phyloP scores from a whole-genome alignment of 2,888 invertebrate genomes.

The Unio pictorum region DNA sequence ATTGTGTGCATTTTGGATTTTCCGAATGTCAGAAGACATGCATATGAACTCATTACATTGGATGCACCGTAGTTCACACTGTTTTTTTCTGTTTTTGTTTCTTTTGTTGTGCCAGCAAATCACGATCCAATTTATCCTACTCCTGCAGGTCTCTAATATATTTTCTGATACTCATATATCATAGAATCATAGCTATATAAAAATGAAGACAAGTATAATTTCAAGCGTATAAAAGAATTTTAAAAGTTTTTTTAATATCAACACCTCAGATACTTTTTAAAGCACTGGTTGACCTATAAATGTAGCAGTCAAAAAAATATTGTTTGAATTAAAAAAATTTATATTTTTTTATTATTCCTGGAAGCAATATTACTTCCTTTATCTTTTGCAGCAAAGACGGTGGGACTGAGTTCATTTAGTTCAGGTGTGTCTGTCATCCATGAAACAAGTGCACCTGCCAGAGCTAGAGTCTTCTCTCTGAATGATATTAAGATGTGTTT shows the following conservation, averaged over 20 bases:
- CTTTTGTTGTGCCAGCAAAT: slow-evolving; percentile 3
- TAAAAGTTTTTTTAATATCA: too few species aligned
- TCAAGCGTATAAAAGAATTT: too few species aligned
- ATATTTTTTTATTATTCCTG: too few species aligned
- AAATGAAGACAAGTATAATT: too few species aligned
- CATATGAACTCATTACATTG: slow-evolving; percentile 49
- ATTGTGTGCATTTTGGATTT: slow-evolving; percentile 44
- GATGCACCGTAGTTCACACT: slow-evolving; percentile 42
- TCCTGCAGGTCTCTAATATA: slow-evolving; percentile 29
- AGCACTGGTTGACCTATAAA: too few species aligned
- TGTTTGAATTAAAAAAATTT: too few species aligned
- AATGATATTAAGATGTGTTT: too few species aligned
- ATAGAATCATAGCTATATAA: too few species aligned
- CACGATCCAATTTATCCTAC: slow-evolving; percentile 25
- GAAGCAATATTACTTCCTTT: slow-evolving; percentile 13
- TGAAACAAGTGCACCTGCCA: slow-evolving; percentile 40
- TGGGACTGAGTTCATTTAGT: slow-evolving; percentile 29
- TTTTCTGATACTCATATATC: slow-evolving; percentile 19
- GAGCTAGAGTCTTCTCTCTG: slow-evolving; percentile 52
- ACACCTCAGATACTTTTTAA: too few species aligned
- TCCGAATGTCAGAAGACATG: slow-evolving; percentile 42
- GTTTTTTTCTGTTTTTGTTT: slow-evolving; percentile 4
- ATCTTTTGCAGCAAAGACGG: slow-evolving; percentile 15
- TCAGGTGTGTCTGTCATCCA: slow-evolving; percentile 44
- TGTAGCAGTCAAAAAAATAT: too few species aligned